Evolutionary conservation across 2,888 invertebrate species (phyloP).

Genomic region (Monopis laevigella): DNA sequence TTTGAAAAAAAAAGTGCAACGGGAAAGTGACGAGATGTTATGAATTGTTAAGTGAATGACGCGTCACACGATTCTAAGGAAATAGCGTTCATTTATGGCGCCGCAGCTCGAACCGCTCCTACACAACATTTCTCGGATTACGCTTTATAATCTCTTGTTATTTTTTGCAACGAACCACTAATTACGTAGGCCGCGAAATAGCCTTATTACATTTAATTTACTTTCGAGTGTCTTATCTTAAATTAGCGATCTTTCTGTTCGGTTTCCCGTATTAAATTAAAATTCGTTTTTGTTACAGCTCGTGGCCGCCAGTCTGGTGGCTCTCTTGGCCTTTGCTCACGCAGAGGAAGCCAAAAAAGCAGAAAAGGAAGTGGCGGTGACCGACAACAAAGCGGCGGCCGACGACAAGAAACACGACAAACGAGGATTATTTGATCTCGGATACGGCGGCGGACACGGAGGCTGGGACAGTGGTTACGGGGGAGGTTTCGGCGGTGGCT

Average conservation of each 20-base stretch:
- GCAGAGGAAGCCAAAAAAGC: slow-evolving; percentile 68
- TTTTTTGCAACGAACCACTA: slow-evolving; percentile 4
- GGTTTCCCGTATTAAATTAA: slow-evolving; percentile 1
- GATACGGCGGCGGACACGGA: slow-evolving; percentile 48
- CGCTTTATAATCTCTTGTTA: slow-evolving; percentile 29
- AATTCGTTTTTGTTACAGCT: slow-evolving; percentile 37
- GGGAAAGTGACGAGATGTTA: too few relatives aligned
- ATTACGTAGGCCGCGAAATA: slow-evolving; percentile 22
- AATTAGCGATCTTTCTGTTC: background rate
- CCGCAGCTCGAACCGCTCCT: too few relatives aligned
- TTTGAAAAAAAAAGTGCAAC: too few relatives aligned
- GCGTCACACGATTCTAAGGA: too few relatives aligned
- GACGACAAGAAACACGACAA: slow-evolving; percentile 79
- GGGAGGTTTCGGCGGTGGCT: slow-evolving; percentile 32
- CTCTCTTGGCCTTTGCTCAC: slow-evolving; percentile 65
- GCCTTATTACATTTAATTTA: slow-evolving; percentile 5
- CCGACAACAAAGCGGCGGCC: slow-evolving; percentile 59
- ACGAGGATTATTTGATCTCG: slow-evolving; percentile 71
- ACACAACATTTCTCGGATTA: slow-evolving; percentile 23
- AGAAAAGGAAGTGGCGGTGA: slow-evolving; percentile 66
- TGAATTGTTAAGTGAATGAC: too few relatives aligned
- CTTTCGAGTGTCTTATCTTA: slow-evolving; percentile 5
- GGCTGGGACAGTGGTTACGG: slow-evolving; percentile 20
- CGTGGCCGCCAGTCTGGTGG: slow-evolving; percentile 71
- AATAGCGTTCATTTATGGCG: too few relatives aligned